Evolutionary conservation across 2,888 invertebrate genomes (phyloP).

Genomic region (Mythimna albipuncta): DNA sequence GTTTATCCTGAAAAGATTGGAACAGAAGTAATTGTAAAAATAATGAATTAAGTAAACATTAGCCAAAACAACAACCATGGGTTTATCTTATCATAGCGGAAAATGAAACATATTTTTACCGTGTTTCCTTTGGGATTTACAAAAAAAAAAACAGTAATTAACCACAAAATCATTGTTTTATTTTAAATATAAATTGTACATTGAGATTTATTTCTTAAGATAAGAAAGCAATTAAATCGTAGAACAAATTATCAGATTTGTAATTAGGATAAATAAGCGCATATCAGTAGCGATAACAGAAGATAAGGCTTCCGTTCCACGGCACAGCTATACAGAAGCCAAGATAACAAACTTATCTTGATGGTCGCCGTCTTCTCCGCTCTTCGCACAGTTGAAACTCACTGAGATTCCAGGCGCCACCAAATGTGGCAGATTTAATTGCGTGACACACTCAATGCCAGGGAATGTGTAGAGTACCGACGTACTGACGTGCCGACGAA

Average conservation of each 20-base stretch:
- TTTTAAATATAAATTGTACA: neutral
- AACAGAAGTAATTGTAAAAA: neutral
- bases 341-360: constrained; percentile 11
- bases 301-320: constrained; percentile 19
- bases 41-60: neutral
- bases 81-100: neutral
- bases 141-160: neutral
- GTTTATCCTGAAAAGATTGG: constrained; percentile 36
- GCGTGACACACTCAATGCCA: constrained; percentile 43
- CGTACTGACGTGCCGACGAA: neutral
- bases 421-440: constrained; percentile 37
- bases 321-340: neutral
- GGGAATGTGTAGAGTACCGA: constrained; percentile 23
- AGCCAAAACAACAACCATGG: neutral
- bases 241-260: constrained; percentile 13
- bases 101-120: neutral
- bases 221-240: constrained; percentile 16
- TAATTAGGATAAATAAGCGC: constrained; percentile 10
- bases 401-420: constrained; percentile 4
- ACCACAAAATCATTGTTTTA: neutral
- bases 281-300: constrained; percentile 28
- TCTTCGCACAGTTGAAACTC: neutral
- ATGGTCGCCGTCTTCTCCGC: too few species aligned
- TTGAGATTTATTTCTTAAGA: neutral
- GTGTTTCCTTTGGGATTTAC: neutral